Evolutionary conservation across 2,113 vertebrate genomes (phyloP).

Genomic region (Tachysurus fulvidraco): DNA sequence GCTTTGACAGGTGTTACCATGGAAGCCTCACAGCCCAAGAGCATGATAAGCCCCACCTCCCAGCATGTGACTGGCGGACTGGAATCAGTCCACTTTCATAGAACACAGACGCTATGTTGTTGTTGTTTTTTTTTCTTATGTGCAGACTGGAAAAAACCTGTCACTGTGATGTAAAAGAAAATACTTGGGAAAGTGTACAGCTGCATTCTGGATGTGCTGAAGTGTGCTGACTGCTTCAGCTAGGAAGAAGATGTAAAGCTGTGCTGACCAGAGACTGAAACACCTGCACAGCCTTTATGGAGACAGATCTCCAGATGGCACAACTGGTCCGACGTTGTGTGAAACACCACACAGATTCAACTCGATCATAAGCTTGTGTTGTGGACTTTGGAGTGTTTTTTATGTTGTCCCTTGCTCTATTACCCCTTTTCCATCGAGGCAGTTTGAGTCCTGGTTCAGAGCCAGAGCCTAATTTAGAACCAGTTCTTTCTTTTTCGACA

Average conservation of each 20-base stretch:
- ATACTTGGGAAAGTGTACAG: neutral
- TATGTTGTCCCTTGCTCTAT: neutral
- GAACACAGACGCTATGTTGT: neutral
- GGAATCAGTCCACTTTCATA: constrained; percentile 28
- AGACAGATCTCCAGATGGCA: neutral
- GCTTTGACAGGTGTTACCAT: constrained; percentile 48
- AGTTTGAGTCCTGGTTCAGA: too few relatives aligned
- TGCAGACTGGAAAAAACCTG: neutral
- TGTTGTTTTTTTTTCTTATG: neutral
- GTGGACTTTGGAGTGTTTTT: neutral
- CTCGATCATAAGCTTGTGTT: neutral
- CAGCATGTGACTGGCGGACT: constrained; percentile 26
- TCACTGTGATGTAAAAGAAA: neutral
- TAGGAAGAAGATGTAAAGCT: neutral
- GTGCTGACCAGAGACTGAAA: neutral
- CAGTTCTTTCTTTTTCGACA: too few relatives aligned
- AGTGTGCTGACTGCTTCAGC: neutral
- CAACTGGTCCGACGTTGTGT: neutral
- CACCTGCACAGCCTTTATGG: neutral
- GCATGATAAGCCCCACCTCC: constrained; percentile 30
- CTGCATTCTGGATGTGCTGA: neutral
- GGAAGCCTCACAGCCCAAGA: constrained; percentile 51
- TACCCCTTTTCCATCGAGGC: too few relatives aligned
- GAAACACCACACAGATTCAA: neutral
- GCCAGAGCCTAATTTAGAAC: too few relatives aligned